These are phyloP conservation scores for Ochotona curzoniae DNA, from an alignment of 2,113 vertebrate genomes.

Conservation along the genomic window DNA sequence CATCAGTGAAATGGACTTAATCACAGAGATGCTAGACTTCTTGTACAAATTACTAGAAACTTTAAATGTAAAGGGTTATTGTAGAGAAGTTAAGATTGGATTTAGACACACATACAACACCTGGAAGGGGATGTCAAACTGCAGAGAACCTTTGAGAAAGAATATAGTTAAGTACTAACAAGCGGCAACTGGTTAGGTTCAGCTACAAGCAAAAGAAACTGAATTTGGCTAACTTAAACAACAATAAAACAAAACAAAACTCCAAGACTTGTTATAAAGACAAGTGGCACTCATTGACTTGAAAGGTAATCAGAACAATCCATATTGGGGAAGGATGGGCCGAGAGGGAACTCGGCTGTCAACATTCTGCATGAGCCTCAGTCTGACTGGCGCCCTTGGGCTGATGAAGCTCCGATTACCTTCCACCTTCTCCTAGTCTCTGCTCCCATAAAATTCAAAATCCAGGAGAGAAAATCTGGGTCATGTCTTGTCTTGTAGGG, in stretches of 20 bases:
- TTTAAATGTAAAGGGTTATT: background rate
- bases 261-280: background rate
- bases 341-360: background rate
- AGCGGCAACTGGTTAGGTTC: background rate
- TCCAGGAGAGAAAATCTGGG: background rate
- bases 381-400: background rate
- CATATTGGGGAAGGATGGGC: background rate
- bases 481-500: background rate
- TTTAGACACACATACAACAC: background rate
- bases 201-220: background rate
- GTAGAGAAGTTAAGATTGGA: background rate
- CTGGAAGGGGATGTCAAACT: background rate
- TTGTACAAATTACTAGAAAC: background rate
- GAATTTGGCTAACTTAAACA: background rate
- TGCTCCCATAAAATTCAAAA: background rate
- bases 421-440: constrained; percentile 4
- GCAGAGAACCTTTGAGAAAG: background rate
- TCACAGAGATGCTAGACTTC: background rate
- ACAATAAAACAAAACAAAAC: background rate
- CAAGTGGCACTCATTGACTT: background rate
- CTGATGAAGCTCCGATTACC: background rate
- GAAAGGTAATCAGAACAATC: background rate
- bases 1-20: background rate
- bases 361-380: background rate
- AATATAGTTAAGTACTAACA: background rate